A percentile compares a stretch with the other conserved stretches of the same genome.
phyloP scores from a whole-genome alignment of 2,797 vertebrate genomes.

The Orestias chungarensis region DNA sequence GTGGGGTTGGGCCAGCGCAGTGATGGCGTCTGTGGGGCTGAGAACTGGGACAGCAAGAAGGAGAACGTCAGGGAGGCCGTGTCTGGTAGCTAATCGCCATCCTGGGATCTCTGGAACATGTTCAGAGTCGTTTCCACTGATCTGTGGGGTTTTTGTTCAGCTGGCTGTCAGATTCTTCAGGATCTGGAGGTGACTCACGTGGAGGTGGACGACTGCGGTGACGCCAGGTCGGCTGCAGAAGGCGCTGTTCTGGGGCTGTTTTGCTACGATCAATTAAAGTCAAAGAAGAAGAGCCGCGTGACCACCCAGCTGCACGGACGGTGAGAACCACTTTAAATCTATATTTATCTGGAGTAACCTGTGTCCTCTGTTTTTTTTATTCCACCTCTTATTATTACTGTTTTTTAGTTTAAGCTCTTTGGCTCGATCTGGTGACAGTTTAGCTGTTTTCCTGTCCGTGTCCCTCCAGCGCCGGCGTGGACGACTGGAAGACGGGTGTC shows the following conservation, averaged over 20 bases:
- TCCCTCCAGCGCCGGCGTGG: constrained; percentile 74
- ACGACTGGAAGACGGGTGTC: constrained; percentile 88
- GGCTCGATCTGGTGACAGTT: background rate
- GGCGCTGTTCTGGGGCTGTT: constrained; percentile 91
- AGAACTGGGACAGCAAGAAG: constrained; percentile 91
- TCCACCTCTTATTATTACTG: background rate
- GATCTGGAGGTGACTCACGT: constrained; percentile 88
- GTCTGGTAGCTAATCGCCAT: constrained; percentile 78
- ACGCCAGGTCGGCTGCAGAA: constrained; percentile 93
- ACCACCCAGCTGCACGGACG: constrained; percentile 84
- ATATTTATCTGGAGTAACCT: too few species aligned
- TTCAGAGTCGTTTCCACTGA: background rate
- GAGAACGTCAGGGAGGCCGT: constrained; percentile 91
- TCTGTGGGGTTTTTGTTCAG: constrained; percentile 65
- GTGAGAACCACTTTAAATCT: constrained; percentile 65
- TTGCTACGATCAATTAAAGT: constrained; percentile 90
- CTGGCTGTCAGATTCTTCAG: constrained; percentile 88
- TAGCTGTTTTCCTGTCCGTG: constrained; percentile 6
- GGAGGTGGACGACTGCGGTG: constrained; percentile 93
- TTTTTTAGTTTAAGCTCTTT: background rate
- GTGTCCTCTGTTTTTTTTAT: too few species aligned
- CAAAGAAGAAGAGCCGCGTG: constrained; percentile 88
- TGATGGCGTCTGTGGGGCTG: constrained; percentile 83
- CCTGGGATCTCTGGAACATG: background rate
- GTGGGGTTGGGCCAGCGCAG: constrained; percentile 88